Evolutionary conservation across 2,113 vertebrate genomes (phyloP).

Genomic region (Thomomys bottae): DNA sequence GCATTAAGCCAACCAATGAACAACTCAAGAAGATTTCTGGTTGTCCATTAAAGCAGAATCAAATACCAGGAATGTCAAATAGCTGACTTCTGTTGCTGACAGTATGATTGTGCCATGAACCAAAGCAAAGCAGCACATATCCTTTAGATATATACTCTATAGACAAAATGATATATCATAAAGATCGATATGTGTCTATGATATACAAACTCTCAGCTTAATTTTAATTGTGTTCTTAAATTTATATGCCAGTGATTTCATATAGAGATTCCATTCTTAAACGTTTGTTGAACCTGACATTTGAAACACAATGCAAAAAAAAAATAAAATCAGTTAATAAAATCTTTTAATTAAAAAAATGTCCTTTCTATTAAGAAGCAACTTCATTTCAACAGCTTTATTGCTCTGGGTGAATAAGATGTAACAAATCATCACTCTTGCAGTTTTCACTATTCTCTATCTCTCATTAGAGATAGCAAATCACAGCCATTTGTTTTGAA

Average conservation of each 20-base stretch:
- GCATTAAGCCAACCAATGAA: background rate
- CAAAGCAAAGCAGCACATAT: too few species aligned
- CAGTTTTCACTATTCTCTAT: background rate
- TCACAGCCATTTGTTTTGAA: conserved; percentile 3
- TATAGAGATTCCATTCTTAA: too few species aligned
- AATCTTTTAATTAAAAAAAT: too few species aligned
- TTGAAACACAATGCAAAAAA: too few species aligned
- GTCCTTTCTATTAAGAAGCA: background rate
- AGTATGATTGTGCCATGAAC: background rate
- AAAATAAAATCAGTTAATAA: too few species aligned
- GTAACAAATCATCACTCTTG: background rate
- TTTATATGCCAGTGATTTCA: too few species aligned
- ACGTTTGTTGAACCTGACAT: too few species aligned
- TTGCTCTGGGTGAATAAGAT: background rate
- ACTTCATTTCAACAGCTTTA: background rate
- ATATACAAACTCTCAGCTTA: too few species aligned
- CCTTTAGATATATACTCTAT: too few species aligned
- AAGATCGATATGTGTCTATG: too few species aligned
- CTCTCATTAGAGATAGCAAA: background rate
- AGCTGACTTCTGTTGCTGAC: background rate
- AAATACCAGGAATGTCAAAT: background rate
- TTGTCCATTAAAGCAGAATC: background rate
- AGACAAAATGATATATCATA: too few species aligned
- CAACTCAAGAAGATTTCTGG: background rate
- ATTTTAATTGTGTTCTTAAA: too few species aligned